Evolutionary conservation across 1,140 invertebrate species (phyloP), one percentile per base, ranked within the genome.

Genomic region (Temnothorax longispinosus): DNA sequence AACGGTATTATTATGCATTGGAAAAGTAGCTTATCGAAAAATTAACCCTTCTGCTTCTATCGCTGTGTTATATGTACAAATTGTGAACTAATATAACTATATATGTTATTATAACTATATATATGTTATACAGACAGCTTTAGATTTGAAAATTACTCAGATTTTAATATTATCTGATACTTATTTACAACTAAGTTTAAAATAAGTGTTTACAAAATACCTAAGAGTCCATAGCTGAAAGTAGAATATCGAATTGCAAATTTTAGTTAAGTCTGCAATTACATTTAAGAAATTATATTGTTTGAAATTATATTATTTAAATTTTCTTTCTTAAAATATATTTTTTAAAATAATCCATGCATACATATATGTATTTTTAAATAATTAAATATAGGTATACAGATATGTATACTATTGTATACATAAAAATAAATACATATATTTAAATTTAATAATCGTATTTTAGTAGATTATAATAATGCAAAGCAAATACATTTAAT

Each of bases 1-100:
- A 47, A 82, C 67, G 27, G 38, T 18, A 74, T 75, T 18, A 74
- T 75, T 32, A 54, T 27, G 54, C 5, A 18, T 7, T 74, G 27
- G 13, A 60, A 58, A 72, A 11, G 2, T n/a, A 58, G 0, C 1
- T 4, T 35, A 6, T 72, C 8, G 6, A 35, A 47, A 35, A 84
- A 74, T 75, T 38, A 18, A 8, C 18, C 18, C 21, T 64, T 21
- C 15, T 18, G 4, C 0, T 65, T 65, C 35, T 35, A 8, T 41
- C 7, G 13, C 13, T 27, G 6, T 64, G 6, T 64, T 18, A 41
- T 3, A 38, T 2, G 35, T 44, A 32, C 4, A 8, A 41, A 41
- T 71, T 32, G 7, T 32, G 13, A 41, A 41, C 3, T 44, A 5
- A 41, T n/a, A 21, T 38, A 65, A n/a, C 3, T 38, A n/a, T 13